Conservation (phyloP, 2,888 invertebrate genomes). For the Drosophila nigritarsus region DNA sequence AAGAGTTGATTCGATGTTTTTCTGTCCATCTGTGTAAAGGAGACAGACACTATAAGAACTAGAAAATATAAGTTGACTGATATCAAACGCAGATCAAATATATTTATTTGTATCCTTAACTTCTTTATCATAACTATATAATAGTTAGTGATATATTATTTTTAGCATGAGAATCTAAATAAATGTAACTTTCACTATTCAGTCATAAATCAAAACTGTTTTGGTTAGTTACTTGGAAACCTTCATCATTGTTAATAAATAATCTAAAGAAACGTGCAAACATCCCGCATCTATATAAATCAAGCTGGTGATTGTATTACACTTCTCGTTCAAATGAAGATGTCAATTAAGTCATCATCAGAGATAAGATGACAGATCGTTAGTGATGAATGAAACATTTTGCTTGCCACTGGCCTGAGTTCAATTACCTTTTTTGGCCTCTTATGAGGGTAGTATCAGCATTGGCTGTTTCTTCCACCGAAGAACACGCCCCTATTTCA, state of each 20-base stretch:
- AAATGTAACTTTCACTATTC: background rate
- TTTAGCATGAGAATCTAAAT: background rate
- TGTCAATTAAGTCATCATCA: constrained; percentile 44
- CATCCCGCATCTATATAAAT: constrained; percentile 48
- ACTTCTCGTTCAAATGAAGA: constrained; percentile 35
- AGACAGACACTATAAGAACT: background rate
- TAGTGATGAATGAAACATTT: constrained; percentile 30
- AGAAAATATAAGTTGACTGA: background rate
- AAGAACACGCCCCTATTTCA: constrained; percentile 46
- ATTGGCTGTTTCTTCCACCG: constrained; percentile 20
- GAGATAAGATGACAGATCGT: constrained; percentile 53
- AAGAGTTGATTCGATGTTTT: background rate
- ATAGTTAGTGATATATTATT: no score
- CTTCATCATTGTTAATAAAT: constrained; percentile 4
- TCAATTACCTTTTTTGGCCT: constrained; percentile 43
- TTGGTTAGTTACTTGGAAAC: background rate
- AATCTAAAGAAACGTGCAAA: constrained; percentile 7
- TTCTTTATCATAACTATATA: no score
- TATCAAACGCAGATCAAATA: background rate
- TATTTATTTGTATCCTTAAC: background rate
- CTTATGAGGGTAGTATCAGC: constrained; percentile 44
- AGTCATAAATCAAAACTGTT: background rate
- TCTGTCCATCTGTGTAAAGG: background rate
- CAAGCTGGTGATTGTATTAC: constrained; percentile 13
- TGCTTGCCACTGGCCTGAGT: constrained; percentile 9